phyloP scores from a whole-genome alignment of 2,113 vertebrate species.

The Chelonoidis abingdonii region DNA sequence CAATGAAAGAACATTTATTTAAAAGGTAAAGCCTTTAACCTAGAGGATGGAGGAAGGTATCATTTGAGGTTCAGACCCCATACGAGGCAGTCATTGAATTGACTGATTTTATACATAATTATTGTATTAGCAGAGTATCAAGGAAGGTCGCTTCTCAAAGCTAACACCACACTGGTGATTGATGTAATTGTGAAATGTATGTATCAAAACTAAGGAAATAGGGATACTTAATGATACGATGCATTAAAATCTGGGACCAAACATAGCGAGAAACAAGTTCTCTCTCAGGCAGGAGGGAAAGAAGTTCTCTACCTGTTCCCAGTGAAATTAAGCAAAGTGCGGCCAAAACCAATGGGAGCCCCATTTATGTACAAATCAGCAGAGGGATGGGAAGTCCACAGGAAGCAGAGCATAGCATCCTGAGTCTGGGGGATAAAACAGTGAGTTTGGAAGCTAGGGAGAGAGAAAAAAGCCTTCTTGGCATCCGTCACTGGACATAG shows the following conservation, averaged over 20 bases:
- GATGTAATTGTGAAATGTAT: background rate
- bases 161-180: background rate
- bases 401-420: background rate
- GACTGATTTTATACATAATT: background rate
- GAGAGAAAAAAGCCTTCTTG: background rate
- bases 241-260: background rate
- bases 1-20: background rate
- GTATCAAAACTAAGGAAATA: background rate
- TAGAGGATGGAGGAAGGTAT: background rate
- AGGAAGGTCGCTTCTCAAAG: background rate
- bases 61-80: background rate
- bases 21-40: background rate
- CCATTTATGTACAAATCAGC: background rate
- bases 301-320: background rate
- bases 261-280: background rate
- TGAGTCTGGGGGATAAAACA: no score
- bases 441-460: background rate
- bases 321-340: background rate
- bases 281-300: background rate
- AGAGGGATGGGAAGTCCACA: background rate
- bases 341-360: no score
- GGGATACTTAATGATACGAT: background rate
- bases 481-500: background rate
- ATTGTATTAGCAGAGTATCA: background rate
- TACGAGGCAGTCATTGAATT: background rate